phyloP scores from a whole-genome alignment of 2,113 vertebrate genomes.

The Speoplatyrhinus poulsoni region DNA sequence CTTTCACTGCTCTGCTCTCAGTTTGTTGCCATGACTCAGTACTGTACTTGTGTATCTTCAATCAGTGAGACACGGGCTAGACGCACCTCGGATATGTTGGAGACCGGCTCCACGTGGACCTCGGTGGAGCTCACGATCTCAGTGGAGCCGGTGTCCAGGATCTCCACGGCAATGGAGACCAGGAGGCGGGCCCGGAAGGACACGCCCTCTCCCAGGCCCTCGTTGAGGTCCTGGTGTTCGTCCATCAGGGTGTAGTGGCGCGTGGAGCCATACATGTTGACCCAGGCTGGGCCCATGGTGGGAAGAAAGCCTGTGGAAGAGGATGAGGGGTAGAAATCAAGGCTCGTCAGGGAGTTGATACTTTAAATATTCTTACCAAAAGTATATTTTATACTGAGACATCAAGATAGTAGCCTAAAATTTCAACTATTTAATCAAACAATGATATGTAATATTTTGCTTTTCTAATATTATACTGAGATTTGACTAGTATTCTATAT shows the following conservation, averaged over 20 bases:
- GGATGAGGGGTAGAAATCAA: background rate
- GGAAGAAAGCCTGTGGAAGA: conserved; percentile 86
- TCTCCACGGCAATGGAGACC: conserved; percentile 88
- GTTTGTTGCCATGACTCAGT: background rate
- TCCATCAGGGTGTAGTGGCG: conserved; percentile 95
- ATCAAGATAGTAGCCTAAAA: too few relatives aligned
- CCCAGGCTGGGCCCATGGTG: conserved; percentile 93
- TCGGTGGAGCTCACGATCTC: conserved; percentile 91
- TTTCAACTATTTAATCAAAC: too few relatives aligned
- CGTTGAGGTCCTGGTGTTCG: conserved; percentile 96
- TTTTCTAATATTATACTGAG: too few relatives aligned
- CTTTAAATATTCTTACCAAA: too few relatives aligned
- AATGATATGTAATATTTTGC: too few relatives aligned
- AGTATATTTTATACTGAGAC: too few relatives aligned
- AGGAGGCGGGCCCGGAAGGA: conserved; percentile 94
- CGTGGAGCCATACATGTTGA: conserved; percentile 97
- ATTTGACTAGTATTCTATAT: background rate
- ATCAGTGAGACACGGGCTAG: background rate
- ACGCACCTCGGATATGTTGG: conserved; percentile 80
- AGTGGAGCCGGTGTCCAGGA: conserved; percentile 88
- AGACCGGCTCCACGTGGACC: conserved; percentile 86
- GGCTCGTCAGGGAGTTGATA: too few relatives aligned
- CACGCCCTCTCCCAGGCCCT: conserved; percentile 93
- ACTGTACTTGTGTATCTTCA: background rate
- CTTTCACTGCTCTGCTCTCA: background rate